phyloP scores from a whole-genome alignment of 2,888 invertebrate species.

The Girardia tigrina region DNA sequence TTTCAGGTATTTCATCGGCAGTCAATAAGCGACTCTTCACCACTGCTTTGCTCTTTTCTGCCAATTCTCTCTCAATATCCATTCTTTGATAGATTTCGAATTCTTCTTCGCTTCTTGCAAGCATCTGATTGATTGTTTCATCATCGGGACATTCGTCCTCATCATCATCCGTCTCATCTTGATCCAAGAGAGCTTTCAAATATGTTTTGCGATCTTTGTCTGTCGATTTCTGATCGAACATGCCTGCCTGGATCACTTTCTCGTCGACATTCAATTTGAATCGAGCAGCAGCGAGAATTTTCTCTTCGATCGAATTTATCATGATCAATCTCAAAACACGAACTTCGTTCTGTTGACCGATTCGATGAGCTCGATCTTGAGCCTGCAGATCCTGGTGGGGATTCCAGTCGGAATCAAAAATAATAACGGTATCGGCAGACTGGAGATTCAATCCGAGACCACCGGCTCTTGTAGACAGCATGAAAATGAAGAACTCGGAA shows the following conservation, averaged over 20 bases:
- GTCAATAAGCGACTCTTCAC: constrained; percentile 74
- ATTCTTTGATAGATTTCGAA: constrained; percentile 60
- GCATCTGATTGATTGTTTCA: constrained; percentile 96
- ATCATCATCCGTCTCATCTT: constrained; percentile 69
- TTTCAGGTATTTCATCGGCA: constrained; percentile 80
- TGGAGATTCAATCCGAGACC: constrained; percentile 93
- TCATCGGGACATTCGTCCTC: constrained; percentile 95
- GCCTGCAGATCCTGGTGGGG: constrained; percentile 99
- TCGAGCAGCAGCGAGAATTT: constrained; percentile 82
- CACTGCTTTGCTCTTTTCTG: constrained; percentile 56
- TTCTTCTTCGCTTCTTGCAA: constrained; percentile 83
- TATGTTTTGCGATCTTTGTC: constrained; percentile 89
- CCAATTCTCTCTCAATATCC: constrained; percentile 70
- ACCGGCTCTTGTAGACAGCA: constrained; percentile 89
- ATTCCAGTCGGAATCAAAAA: constrained; percentile 99
- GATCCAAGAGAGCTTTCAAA: constrained; percentile 64
- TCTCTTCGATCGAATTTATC: constrained; percentile 93
- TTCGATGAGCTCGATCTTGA: constrained; percentile 96
- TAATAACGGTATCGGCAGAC: constrained; percentile 92
- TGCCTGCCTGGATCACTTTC: constrained; percentile 98
- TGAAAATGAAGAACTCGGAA: constrained; percentile 82
- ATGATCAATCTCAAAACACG: constrained; percentile 91
- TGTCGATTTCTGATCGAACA: constrained; percentile 98
- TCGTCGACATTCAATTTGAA: constrained; percentile 98
- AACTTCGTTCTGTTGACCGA: constrained; percentile 94